Base-by-base conservation (phyloP, 2,888 invertebrate genomes). In the Agonopterix heracliana region DNA sequence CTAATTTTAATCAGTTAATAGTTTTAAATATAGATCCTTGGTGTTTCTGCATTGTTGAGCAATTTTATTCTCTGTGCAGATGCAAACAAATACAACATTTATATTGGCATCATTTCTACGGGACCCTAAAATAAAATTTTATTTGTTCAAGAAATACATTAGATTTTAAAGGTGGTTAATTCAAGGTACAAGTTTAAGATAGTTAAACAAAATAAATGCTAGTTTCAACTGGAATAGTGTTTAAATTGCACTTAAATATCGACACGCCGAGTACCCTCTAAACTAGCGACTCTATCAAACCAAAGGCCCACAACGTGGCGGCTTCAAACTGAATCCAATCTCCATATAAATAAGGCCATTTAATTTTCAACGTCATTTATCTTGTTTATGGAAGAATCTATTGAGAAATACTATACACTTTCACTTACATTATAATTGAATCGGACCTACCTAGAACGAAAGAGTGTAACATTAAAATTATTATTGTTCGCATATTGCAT, bases 401-500 rank as follows among this genome's bases (percentile, higher is more conserved):
- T 77, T 77, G 74, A 72, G 74, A 74, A 71, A 76, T 78, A 83
- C 78, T 85, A 81, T 85, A 85, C 85, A 86, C 68, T 85, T 84
- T 82, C 74, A 78, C 87, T 87, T 88, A 87, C 60, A 66, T 74
- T 74, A 82, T 76, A 82, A 85, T 84, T 85, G 83, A 81, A 85
- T 85, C 76, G 71, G 78, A 72, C 85, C 86, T 87, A 87, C 80
- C 87, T 88, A 87, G 76, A 74, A 82, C 76, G 34, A 40, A 49
- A 43, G 40, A 46, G 47, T 40, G 34, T 34, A 7, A 40, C 47
- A 40, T 62, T 66, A 63, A 54, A 56, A 61, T 59, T 59, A 73
- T 75, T 80, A 85, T 84, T 84, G 84, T 85, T 86, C 83, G 75
- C 74, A 72, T 76, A 78, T 81, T 80, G 75, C 77, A 68, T 75